These are phyloP conservation scores for Chironomus striatipennis DNA, from an alignment of 1,140 invertebrate genomes.

Conservation along the genomic window DNA sequence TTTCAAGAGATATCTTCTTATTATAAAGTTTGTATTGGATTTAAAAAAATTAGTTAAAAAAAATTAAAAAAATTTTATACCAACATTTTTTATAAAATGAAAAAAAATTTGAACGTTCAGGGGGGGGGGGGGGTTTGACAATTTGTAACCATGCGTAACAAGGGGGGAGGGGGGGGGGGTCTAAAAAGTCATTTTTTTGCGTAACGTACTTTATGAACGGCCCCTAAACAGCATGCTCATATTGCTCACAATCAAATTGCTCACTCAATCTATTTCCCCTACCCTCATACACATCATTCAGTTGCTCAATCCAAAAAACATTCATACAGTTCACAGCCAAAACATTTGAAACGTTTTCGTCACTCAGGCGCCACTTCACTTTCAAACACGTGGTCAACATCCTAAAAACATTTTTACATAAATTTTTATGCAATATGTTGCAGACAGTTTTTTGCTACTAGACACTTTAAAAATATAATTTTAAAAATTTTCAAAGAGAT, in stretches of 20 bases:
- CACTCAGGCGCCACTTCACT: background rate
- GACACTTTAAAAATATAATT: background rate
- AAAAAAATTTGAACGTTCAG: no score
- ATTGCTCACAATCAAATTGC: background rate
- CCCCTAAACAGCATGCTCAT: no score
- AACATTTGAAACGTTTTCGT: background rate
- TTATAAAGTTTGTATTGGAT: no score
- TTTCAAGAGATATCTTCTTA: no score
- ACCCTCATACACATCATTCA: background rate
- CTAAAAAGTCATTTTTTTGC: no score
- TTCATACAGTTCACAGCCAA: background rate
- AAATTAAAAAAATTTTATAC: no score
- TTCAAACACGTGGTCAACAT: background rate
- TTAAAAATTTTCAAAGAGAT: background rate
- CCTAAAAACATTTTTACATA: background rate
- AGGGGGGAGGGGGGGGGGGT: no score
- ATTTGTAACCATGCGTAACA: no score
- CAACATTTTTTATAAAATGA: no score
- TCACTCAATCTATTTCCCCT: background rate
- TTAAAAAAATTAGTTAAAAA: no score
- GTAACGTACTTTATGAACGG: no score
- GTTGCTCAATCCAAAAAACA: background rate
- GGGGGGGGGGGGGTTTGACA: no score
- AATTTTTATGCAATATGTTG: background rate
- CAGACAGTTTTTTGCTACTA: slow-evolving; percentile 2